Base-by-base conservation (phyloP, 2,888 invertebrate genomes). In the Antheraea assamensis region DNA sequence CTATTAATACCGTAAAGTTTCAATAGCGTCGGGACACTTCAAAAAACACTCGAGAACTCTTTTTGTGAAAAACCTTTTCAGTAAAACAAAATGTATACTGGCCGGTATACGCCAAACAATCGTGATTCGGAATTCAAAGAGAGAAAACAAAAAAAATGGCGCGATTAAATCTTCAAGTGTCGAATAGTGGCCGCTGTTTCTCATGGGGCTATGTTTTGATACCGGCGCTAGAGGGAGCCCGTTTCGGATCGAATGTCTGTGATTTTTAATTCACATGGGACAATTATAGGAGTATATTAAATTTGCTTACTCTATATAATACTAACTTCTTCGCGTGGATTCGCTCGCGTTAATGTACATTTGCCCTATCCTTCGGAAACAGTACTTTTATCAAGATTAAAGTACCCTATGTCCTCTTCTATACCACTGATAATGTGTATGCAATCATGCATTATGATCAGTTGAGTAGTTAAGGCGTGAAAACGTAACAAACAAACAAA, bases 161-260 rank as follows among this genome's bases (percentile, higher is more conserved):
- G 93, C 91, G 93, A 94, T 93, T 93, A 90, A 87, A 93, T 93
- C 93, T 93, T 90, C 82, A 85, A 91, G 92, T 90, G 90, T 87
- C 80, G 85, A 89, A 85, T 83, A 83, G 87, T 87, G 87, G 85
- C 84, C 88, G 88, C 84, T 86, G 88, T 92, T 94, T 94, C 94
- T 93, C 94, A 94, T 94, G 94, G 93, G 92, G 94, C 84, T 88
- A 85, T 94, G 94, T 94, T 94, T 88, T 91, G 92, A 92, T 92
- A 92, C 89, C 78, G 81, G 83, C 90, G 88, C 94, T 90, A 87
- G 92, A 92, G 94, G 94, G 94, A 93, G 90, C 88, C 81, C 80
- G 72, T 72, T 52, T 70, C 19, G n/a, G 17, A 58, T 86, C 82
- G 82, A 84, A 89, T 88, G 85, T 66, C 79, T 74, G 78, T 76